Evolutionary conservation across 2,113 vertebrate genomes (phyloP).

Genomic region (Corvus hawaiiensis): DNA sequence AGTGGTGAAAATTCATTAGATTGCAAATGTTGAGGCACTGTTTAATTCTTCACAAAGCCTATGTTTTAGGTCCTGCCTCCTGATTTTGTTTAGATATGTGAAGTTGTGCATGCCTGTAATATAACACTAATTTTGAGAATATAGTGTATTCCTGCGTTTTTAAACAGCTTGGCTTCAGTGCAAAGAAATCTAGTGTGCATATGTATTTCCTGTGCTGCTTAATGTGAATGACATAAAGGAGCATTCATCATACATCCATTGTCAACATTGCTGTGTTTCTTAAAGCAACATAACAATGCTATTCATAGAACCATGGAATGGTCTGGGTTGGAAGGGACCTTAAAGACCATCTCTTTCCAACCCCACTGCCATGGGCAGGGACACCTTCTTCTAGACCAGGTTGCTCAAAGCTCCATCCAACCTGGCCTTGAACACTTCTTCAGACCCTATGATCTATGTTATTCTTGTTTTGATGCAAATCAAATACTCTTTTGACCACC

Average conservation of each 20-base stretch:
- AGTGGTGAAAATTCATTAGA: background rate
- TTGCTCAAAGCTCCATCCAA: background rate
- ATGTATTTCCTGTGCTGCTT: slow-evolving; percentile 15
- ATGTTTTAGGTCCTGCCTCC: background rate
- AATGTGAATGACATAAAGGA: slow-evolving; percentile 1
- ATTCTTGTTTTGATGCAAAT: background rate
- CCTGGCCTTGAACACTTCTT: background rate
- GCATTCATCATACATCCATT: background rate
- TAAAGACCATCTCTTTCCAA: background rate
- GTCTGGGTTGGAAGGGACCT: background rate
- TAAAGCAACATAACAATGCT: background rate
- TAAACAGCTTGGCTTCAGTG: slow-evolving; percentile 20
- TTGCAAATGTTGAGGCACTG: background rate
- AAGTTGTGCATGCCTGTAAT: slow-evolving; percentile 36
- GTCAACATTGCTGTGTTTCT: background rate
- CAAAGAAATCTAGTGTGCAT: background rate
- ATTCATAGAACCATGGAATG: background rate
- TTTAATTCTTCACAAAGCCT: background rate
- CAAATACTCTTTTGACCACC: background rate
- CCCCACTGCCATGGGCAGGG: background rate
- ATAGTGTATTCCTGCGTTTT: slow-evolving; percentile 14
- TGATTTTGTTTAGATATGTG: background rate
- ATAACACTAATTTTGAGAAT: background rate
- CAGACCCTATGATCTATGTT: background rate
- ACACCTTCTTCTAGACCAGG: background rate